Evolutionary conservation across 2,797 vertebrate species (phyloP), one percentile per base, ranked within the genome.

Genomic region (Tenualosa ilisha): DNA sequence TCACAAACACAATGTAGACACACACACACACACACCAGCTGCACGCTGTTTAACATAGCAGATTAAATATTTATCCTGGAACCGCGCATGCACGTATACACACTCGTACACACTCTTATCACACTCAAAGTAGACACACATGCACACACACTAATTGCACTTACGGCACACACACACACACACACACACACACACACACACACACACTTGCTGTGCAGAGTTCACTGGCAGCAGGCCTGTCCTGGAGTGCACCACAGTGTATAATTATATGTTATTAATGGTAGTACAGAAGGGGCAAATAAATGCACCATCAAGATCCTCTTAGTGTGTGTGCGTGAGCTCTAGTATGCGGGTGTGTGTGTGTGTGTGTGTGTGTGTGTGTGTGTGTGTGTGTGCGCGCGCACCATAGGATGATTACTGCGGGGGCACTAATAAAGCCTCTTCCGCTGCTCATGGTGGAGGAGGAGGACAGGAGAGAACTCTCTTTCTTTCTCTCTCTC

Each of bases 281-380:
- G n/a, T 6, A 63, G 8, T 63, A 63, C 5, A n/a, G 61, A 63
- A 8, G n/a, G 61, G 6, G 43, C 43, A 2, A 46, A 63, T 63
- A 63, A 63, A 24, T 20, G n/a, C 22, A 59, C 17, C 54, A 59
- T 59, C 17, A 22, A 17, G 17, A 20, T 22, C 17, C 17, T 59
- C 54, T 59, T 22, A 37, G n/a, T n/a, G 4, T n/a, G 59, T 63
- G 59, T 63, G 43, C 6, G 59, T 63, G 59, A 24, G n/a, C 24
- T n/a, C n/a, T n/a, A n/a, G 22, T 24, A 22, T 61, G 59, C n/a
- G 59, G n/a, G 59, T 61, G 59, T 61, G 59, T 61, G 59, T 61
- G 59, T 61, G 59, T 61, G 59, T 61, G 59, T 61, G 59, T 61
- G 59, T 61, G 59, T 61, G 59, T 61, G 59, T 61, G 59, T 61